Evolutionary conservation across 1,140 invertebrate genomes (phyloP).

Genomic region (Oedothorax gibbosus): DNA sequence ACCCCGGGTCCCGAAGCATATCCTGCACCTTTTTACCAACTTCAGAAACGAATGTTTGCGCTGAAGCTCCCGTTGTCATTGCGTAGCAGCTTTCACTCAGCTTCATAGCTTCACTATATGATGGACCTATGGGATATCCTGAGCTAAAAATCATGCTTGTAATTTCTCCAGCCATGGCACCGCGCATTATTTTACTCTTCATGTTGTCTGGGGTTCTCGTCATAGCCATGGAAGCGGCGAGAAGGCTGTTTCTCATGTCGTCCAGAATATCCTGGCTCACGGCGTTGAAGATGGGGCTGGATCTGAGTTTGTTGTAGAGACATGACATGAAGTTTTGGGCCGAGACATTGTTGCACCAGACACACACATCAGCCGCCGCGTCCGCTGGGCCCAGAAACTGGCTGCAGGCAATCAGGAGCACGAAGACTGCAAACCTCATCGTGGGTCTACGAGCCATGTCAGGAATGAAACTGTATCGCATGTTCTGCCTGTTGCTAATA

Average conservation of each 20-base stretch:
- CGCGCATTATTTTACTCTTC: neutral
- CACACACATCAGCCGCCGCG: neutral
- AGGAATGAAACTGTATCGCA: neutral
- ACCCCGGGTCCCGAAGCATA: neutral
- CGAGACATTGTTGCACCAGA: conserved; percentile 11
- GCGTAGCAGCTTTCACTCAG: conserved; percentile 9
- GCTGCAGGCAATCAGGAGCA: neutral
- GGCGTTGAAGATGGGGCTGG: neutral
- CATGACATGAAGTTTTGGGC: neutral
- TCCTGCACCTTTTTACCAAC: neutral
- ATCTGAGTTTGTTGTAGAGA: neutral
- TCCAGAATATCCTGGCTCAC: neutral
- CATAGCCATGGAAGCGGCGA: conserved; percentile 13
- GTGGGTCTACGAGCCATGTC: neutral
- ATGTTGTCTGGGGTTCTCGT: neutral
- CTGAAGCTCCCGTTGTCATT: neutral
- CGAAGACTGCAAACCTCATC: neutral
- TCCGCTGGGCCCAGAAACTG: neutral
- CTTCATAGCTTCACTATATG: neutral
- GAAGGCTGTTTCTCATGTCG: conserved; percentile 4
- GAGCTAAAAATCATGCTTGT: neutral
- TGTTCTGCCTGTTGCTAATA: neutral
- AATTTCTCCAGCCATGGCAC: conserved; percentile 18
- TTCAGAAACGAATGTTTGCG: neutral
- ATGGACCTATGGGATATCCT: neutral